phyloP scores from a whole-genome alignment of 2,113 vertebrate species.

The Nyctereutes procyonoides region DNA sequence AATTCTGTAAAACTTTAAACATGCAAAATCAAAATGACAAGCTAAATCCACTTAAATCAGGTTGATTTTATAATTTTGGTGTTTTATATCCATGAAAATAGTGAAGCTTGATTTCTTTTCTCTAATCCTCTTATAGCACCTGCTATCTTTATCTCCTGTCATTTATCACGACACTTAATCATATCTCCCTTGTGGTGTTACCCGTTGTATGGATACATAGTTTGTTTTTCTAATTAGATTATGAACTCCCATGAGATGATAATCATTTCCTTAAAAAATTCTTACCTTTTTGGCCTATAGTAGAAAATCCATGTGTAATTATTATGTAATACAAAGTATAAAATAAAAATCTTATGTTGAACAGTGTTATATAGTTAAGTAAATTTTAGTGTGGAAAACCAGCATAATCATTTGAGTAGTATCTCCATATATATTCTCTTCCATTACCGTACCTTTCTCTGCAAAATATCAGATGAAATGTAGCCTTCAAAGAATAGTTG shows the following conservation, averaged over 20 bases:
- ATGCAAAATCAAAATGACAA: slow-evolving; percentile 42
- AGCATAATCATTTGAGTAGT: neutral
- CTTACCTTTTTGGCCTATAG: neutral
- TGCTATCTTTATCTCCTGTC: slow-evolving; percentile 9
- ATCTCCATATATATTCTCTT: neutral
- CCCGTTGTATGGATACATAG: slow-evolving; percentile 44
- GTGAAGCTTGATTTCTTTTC: slow-evolving; percentile 57
- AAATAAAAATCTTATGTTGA: neutral
- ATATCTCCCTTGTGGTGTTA: slow-evolving; percentile 19
- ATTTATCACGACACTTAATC: slow-evolving; percentile 49
- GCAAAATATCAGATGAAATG: neutral
- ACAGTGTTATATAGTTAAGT: neutral
- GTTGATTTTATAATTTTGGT: slow-evolving; percentile 65
- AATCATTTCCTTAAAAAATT: neutral
- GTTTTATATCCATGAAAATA: slow-evolving; percentile 46
- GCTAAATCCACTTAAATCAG: slow-evolving; percentile 53
- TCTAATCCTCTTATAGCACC: slow-evolving; percentile 8
- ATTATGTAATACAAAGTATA: neutral
- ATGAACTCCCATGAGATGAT: neutral
- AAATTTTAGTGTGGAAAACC: too few species aligned
- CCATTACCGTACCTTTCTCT: neutral
- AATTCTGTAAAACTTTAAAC: neutral
- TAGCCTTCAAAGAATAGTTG: slow-evolving; percentile 38
- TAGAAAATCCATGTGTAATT: neutral
- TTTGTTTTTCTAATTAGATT: slow-evolving; percentile 66